Evolutionary conservation across 2,888 invertebrate species (phyloP), one percentile per base, ranked within the genome.

Genomic region (Melinaea menophilus): DNA sequence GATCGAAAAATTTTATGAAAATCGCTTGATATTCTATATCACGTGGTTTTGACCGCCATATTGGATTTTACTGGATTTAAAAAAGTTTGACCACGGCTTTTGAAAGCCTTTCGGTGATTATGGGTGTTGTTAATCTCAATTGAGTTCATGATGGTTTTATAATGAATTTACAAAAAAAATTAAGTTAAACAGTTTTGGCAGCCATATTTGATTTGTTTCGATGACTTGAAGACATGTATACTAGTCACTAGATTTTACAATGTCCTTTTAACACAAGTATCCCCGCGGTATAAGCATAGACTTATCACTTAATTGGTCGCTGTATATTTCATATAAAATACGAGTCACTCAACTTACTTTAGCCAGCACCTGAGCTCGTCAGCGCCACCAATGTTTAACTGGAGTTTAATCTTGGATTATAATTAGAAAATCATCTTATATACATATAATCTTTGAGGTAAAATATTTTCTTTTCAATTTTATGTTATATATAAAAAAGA

Each of bases 331-430:
- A 51, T 57, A 63, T 51, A 68, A 68, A 68, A 59, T 63, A 61
- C 80, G 68, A 86, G 82, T 87, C 87, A 87, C 86, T 87, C 84
- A 79, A 78, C 75, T 68, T 63, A 77, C 75, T 82, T 84, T 83
- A 84, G 60, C 63, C 46, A 66, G 74, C 87, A 87, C 87, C 87
- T 87, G 87, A 76, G 85, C 73, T 83, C 65, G 63, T 59, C 67
- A 57, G 51, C 55, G 31, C 1, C 59, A 69, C 71, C 46, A 12
- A 2, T 0, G 2, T 0, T 12, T 62, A 62, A 72, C 64, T 22
- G 33, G 4, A 31, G 41, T n/a, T 67, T 61, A 62, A 58, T 34
- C 51, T 9, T 31, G 12, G n/a, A n/a, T 46, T 46, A 12, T n/a
- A 7, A 11, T 46, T 46, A 46, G 9, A 46, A 46, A n/a, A n/a